phyloP scores from a whole-genome alignment of 2,888 invertebrate species.

The Dolichopus griseipennis region DNA sequence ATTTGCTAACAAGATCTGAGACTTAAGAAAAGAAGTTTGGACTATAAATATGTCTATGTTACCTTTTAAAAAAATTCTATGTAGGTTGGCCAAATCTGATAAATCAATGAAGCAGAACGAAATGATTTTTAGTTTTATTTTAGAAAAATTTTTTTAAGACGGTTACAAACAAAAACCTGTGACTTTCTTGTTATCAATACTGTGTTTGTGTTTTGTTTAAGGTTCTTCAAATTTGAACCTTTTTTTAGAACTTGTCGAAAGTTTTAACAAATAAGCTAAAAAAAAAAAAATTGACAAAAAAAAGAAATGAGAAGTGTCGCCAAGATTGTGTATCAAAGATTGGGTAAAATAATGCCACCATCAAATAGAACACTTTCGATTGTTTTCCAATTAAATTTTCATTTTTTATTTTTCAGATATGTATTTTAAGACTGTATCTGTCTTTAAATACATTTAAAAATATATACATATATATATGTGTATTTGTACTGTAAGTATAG shows the following conservation, averaged over 20 bases:
- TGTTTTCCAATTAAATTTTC: background rate
- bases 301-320: background rate
- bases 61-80: background rate
- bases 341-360: background rate
- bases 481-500: no score
- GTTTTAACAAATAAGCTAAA: background rate
- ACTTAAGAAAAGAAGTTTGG: no score
- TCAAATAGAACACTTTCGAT: constrained; percentile 3
- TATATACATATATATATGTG: no score
- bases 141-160: background rate
- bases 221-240: no score
- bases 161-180: background rate
- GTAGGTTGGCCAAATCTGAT: background rate
- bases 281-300: no score
- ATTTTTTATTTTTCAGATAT: no score
- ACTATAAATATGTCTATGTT: background rate
- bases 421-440: no score
- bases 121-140: background rate
- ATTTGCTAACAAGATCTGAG: no score
- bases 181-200: background rate
- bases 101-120: background rate
- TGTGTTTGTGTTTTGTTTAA: background rate
- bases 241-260: background rate
- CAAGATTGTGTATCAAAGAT: background rate
- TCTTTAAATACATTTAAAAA: no score